Evolutionary conservation across 2,888 invertebrate species (phyloP), one percentile per base, ranked within the genome.

Genomic region (Diaphora mendica): DNA sequence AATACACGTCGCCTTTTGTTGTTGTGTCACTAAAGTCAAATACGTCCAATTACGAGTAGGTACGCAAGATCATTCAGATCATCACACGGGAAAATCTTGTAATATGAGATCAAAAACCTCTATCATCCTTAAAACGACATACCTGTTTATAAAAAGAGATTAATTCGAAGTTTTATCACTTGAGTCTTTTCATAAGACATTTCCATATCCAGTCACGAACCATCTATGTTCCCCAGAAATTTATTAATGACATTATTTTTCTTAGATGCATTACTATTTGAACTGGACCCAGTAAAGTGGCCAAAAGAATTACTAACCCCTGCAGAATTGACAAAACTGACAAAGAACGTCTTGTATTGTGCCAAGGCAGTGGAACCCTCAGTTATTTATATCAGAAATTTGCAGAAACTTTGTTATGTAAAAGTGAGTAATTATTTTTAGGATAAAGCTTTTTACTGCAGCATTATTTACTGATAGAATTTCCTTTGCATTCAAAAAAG

Each of bases 231-330:
- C 30, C 11, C 30, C 20, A 62, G 15, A 35, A 64, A 44, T 13
- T 62, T 42, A 33, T 20, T 3, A 44, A 30, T 68, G 1, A 39
- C 35, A 64, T 42, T 51, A 44, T 39, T 64, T 30, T 51, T 85
- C 84, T 48, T 82, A 94, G 94, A 91, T 72, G 93, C 94, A 33
- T 81, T 89, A 8, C 79, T 94, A 9, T 93, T 93, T 74, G 90
- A 91, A 66, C 70, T 94, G 59, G 89, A 94, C 67, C 86, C 88
- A 4, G 33, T 65, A 3, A 78, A 80, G 17, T 62, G 92, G 0
- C 81, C 79, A 3, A 79, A 77, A 1, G 89, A 89, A 5, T 66
- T 82, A n/a, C 71, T 80, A 11, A 78, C 87, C 0, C 55, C 80
- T 5, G 80, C 79, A 0, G 86, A 86, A 39, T 72, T 94, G 39